Evolutionary conservation across 92 coral and sea anemone species (phyloP), one percentile per base, ranked within the genome.

Genomic region (Micromussa lordhowensis): DNA sequence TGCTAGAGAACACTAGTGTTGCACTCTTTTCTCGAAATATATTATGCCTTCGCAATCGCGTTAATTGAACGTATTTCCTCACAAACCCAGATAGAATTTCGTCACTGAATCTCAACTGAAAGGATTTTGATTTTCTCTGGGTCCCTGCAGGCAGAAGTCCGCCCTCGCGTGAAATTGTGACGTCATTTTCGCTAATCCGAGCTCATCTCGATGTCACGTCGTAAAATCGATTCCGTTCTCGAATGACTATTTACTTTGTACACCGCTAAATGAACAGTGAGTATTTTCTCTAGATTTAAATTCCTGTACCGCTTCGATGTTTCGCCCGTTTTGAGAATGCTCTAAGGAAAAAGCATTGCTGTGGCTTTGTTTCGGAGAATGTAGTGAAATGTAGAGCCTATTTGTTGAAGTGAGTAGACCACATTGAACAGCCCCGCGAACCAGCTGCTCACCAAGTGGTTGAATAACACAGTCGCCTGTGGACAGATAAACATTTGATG

Each of bases 171-270:
- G 35, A 63, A 13, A 15, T 5, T 59, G 68, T 86, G 89, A 86
- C 89, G 89, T 86, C 83, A 86, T 66, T 48, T 86, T 86, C 89
- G 88, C 77, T 12, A 35, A 40, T 63, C 68, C 89, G 89, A 86
- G 89, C 7, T n/a, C 21, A 77, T 86, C 16, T 77, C 83, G 89
- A 35, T 59, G 69, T 86, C 89, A 78, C 83, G 68, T 78, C 89
- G 83, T 59, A 49, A 78, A 78, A 86, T 86, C 83, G 83, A 76
- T 86, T 86, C 61, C 31, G 76, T 76, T 77, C 82, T 76, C 82
- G 88, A 85, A 85, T 85, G 19, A 75, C 88, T 59, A 66, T 85
- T 86, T 86, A 77, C 82, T 54, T 82, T 66, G 74, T 40, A 21
- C 74, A 58, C 73, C 88, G 75, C 75, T 18, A 75, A 83, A 71